Conservation (phyloP, 2,113 vertebrate genomes). For the Corythornis madagascariensis region DNA sequence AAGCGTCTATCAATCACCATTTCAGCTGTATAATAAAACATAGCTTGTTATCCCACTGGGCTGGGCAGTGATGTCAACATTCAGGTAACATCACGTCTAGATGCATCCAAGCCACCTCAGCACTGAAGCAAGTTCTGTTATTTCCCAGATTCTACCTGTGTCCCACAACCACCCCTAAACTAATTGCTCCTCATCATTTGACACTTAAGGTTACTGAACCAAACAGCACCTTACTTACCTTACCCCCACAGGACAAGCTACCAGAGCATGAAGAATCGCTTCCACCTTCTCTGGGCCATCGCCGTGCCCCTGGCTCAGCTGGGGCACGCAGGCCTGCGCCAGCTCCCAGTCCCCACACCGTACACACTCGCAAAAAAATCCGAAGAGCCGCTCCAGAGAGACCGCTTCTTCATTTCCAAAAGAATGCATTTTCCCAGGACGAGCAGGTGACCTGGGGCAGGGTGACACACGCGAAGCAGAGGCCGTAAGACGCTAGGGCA, state of each 20-base stretch:
- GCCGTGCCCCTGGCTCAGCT: conserved; percentile 76
- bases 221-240: conserved; percentile 68
- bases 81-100: neutral
- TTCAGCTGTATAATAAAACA: neutral
- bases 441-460: neutral
- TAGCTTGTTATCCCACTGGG: neutral
- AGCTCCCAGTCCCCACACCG: conserved; percentile 88
- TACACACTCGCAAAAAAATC: conserved; percentile 86
- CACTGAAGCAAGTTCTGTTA: neutral
- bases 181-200: neutral
- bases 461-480: neutral
- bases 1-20: neutral
- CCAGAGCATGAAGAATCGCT: conserved; percentile 82
- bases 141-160: neutral
- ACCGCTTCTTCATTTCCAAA: conserved; percentile 84
- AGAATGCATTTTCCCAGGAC: conserved; percentile 77
- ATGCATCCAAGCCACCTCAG: neutral
- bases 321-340: conserved; percentile 87
- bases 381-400: conserved; percentile 83
- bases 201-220: neutral
- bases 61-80: neutral
- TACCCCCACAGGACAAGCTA: conserved; percentile 79
- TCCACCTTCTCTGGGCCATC: conserved; percentile 72
- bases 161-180: neutral
- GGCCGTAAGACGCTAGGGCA: neutral